Evolutionary conservation across 2,113 vertebrate species (phyloP), one percentile per base, ranked within the genome.

Genomic region (Perccottus glenii): DNA sequence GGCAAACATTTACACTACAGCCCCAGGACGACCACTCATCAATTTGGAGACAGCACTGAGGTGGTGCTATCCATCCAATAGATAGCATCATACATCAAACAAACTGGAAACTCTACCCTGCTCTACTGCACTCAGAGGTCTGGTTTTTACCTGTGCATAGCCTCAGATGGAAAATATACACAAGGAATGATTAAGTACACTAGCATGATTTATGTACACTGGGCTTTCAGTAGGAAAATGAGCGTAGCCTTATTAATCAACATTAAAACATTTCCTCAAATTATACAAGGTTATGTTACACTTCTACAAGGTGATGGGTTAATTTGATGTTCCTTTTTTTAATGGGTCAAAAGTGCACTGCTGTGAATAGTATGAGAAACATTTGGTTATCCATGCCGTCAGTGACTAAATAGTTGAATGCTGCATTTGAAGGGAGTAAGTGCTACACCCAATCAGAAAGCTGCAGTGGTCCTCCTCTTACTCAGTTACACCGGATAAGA

Each of bases 51-150:
- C 81, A 72, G 80, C 57, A 9, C 65, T 71, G 65, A 87, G 78
- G 77, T 83, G 78, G 71, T 77, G 79, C 76, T 85, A 61, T 83
- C 80, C 80, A 81, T 83, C 78, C 76, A 58, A 51, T 19, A 87
- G 89, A 90, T 87, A 88, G 66, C 78, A 88, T 87, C 83, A 77
- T 59, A 86, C 74, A 83, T 88, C 83, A 90, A 88, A 87, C 77
- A 87, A 79, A 73, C 68, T 69, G 70, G 82, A 87, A 85, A 88
- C 67, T 55, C 63, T 71, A 71, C 1, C 35, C 72, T 67, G 35
- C 53, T 75, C 68, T 62, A 55, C 15, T 58, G 60, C 42, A 6
- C 62, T 58, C 56, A 70, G 67, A 73, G 58, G 77, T 72, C 79
- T 42, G 57, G 42, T 74, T 72, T 77, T 50, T 67, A 65, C 53